phyloP scores from a whole-genome alignment of 2,113 vertebrate genomes.

The Neomonachus schauinslandi region DNA sequence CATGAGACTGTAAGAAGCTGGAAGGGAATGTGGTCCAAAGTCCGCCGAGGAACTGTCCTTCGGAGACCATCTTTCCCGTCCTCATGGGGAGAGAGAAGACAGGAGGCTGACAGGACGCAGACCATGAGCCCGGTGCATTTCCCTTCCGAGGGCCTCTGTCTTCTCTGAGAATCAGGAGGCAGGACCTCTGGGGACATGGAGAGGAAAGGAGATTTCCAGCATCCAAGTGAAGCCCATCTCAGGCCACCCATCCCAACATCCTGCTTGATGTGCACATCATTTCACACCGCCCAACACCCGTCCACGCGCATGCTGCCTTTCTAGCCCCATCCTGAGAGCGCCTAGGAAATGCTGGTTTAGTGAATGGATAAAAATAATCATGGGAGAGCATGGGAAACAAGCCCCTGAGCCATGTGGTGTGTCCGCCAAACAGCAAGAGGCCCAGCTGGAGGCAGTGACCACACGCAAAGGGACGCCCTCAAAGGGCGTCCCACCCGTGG shows the following conservation, averaged over 20 bases:
- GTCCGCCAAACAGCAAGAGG: not conserved
- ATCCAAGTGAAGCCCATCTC: too few relatives aligned
- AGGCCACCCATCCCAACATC: not conserved
- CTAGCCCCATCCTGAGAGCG: not conserved
- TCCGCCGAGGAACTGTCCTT: not conserved
- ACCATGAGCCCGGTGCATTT: not conserved
- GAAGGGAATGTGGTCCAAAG: not conserved
- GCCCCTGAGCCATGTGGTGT: not conserved
- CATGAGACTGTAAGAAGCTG: not conserved
- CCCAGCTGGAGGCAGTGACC: not conserved
- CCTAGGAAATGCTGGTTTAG: not conserved
- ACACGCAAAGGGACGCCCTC: fast-evolving
- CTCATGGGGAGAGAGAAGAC: not conserved
- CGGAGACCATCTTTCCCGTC: not conserved
- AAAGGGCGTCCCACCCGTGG: too few relatives aligned
- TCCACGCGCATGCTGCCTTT: not conserved
- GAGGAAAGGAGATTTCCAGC: not conserved
- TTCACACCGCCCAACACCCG: not conserved
- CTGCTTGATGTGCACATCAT: not conserved
- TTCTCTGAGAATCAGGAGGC: not conserved
- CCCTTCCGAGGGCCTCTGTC: not conserved
- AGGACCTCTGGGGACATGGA: not conserved
- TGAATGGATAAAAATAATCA: not conserved
- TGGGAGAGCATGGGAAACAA: fast-evolving
- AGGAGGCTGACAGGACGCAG: not conserved